Evolutionary conservation across 2,797 vertebrate species (phyloP).

Genomic region (Adelosebastes latens): DNA sequence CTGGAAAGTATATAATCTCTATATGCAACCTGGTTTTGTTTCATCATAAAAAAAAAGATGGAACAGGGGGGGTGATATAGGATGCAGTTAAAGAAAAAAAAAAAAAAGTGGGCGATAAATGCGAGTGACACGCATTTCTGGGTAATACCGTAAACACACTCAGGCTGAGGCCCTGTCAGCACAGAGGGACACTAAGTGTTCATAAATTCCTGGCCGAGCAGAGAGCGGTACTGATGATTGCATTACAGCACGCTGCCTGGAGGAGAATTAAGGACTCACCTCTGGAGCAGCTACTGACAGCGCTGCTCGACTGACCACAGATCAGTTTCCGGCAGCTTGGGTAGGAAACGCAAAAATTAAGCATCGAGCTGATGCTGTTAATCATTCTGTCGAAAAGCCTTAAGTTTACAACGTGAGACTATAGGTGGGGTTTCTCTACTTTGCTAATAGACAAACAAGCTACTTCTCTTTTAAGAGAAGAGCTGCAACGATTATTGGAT

Average conservation of each 20-base stretch:
- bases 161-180: slow-evolving; percentile 53
- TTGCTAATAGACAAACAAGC: background rate
- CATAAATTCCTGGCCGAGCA: slow-evolving; percentile 69
- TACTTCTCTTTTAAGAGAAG: background rate
- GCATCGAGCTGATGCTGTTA: background rate
- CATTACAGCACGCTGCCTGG: slow-evolving; percentile 56
- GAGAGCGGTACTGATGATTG: slow-evolving; percentile 58
- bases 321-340: background rate
- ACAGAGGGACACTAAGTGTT: slow-evolving; percentile 71
- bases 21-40: slow-evolving; percentile 51
- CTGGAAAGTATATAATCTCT: slow-evolving; percentile 42
- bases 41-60: slow-evolving; percentile 61
- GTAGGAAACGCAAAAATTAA: background rate
- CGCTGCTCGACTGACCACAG: slow-evolving; percentile 4
- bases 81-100: slow-evolving; percentile 30
- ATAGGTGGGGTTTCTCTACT: background rate
- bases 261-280: slow-evolving; percentile 61
- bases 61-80: slow-evolving; percentile 18
- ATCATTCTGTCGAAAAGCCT: background rate
- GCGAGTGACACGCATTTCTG: slow-evolving; percentile 54
- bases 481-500: rapidly evolving
- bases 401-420: background rate
- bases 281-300: slow-evolving; percentile 44
- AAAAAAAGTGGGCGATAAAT: slow-evolving; percentile 50
- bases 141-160: slow-evolving; percentile 58